Conservation (phyloP, 2,888 invertebrate species). For the Tachina grossa region DNA sequence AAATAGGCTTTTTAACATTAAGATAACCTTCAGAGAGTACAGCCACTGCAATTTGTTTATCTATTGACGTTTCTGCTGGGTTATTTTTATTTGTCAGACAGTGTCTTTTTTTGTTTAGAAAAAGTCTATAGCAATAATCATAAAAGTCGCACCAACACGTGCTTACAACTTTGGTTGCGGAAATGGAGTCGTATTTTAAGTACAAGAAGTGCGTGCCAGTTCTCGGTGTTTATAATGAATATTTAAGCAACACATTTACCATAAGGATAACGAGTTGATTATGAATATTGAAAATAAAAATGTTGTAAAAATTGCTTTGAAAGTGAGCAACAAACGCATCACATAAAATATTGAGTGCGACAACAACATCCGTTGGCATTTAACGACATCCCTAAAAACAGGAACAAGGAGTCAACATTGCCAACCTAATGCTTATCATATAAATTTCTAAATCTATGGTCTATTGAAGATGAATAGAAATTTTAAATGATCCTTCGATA, state of each 20-base stretch:
- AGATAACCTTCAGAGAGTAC: no score
- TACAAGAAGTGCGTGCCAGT: slow-evolving; percentile 58
- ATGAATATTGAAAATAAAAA: slow-evolving; percentile 64
- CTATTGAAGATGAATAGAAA: slow-evolving; percentile 45
- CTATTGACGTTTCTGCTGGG: slow-evolving; percentile 10
- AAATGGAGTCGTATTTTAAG: slow-evolving; percentile 61
- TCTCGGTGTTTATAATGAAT: slow-evolving; percentile 66
- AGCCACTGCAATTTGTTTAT: no score
- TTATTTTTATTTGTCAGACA: slow-evolving; percentile 18
- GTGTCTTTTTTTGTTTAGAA: neutral
- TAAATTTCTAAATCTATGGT: slow-evolving; percentile 51
- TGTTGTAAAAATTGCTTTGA: slow-evolving; percentile 23
- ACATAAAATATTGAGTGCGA: slow-evolving; percentile 65
- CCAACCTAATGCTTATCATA: slow-evolving; percentile 61
- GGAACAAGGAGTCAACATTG: slow-evolving; percentile 59
- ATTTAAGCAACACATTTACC: slow-evolving; percentile 40
- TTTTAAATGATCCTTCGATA: slow-evolving; percentile 43
- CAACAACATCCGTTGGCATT: slow-evolving; percentile 68
- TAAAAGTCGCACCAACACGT: slow-evolving; percentile 73
- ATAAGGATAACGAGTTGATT: slow-evolving; percentile 65
- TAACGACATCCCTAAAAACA: slow-evolving; percentile 63
- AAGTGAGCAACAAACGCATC: slow-evolving; percentile 46
- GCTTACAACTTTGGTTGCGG: slow-evolving; percentile 65
- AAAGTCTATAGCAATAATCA: slow-evolving; percentile 69
- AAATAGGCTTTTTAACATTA: no score